These are phyloP conservation scores for Microcebus murinus DNA, from an alignment of 2,113 vertebrate genomes.

Conservation along the genomic window DNA sequence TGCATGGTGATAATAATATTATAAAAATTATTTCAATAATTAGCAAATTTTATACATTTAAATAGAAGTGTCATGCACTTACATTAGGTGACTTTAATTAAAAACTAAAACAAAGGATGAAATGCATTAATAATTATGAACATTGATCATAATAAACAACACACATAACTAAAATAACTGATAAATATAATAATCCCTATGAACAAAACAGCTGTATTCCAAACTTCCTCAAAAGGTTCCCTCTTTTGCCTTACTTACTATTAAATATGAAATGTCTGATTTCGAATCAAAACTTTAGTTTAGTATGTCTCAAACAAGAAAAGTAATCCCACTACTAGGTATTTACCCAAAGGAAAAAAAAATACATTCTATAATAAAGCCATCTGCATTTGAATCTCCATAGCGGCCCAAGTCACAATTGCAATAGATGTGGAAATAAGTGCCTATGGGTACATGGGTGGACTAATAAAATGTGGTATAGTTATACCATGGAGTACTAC, in stretches of 20 bases:
- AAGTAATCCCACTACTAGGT: too few relatives aligned
- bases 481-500: too few relatives aligned
- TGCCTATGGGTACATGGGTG: too few relatives aligned
- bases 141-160: conserved; percentile 52
- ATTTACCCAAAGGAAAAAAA: too few relatives aligned
- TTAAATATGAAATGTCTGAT: too few relatives aligned
- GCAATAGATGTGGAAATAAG: too few relatives aligned
- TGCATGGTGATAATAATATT: neutral
- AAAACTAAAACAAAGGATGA: conserved; percentile 22
- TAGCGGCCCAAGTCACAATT: too few relatives aligned
- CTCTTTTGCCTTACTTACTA: conserved; percentile 50
- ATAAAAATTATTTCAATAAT: conserved; percentile 56
- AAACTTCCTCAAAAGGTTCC: neutral
- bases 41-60: conserved; percentile 50
- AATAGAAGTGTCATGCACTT: conserved; percentile 6
- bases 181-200: neutral
- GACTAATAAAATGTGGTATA: too few relatives aligned
- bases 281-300: too few relatives aligned
- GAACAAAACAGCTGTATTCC: conserved; percentile 21
- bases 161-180: conserved; percentile 22
- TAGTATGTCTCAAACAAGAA: too few relatives aligned
- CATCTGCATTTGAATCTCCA: too few relatives aligned
- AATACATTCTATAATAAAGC: too few relatives aligned
- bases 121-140: conserved; percentile 30
- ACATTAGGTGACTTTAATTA: conserved; percentile 47